phyloP scores from a whole-genome alignment of 2,888 invertebrate genomes.

The Oxytorus armatus region DNA sequence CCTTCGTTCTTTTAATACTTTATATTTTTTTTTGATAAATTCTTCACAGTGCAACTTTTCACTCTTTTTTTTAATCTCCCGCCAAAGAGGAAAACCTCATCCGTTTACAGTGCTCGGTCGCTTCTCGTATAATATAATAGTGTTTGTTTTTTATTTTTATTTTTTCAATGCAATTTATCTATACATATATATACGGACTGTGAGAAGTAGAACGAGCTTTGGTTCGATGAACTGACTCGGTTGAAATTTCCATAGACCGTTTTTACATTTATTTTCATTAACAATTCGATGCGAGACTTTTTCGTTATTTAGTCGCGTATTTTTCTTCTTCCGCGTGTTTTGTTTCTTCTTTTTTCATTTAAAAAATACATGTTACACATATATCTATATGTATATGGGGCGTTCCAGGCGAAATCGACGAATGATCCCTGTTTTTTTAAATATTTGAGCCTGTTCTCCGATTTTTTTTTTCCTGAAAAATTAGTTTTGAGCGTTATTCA shows the following conservation, averaged over 20 bases:
- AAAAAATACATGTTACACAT: conserved; percentile 61
- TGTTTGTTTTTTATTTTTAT: neutral
- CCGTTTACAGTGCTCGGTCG: conserved; percentile 41
- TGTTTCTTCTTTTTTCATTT: conserved; percentile 32
- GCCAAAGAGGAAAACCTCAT: conserved; percentile 31
- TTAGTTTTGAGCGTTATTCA: no score
- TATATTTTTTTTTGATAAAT: neutral
- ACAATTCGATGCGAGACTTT: conserved; percentile 34
- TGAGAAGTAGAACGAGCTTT: conserved; percentile 40
- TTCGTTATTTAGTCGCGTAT: conserved; percentile 32
- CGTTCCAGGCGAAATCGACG: conserved; percentile 22
- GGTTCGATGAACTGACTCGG: neutral
- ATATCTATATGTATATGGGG: conserved; percentile 25
- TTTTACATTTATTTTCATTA: conserved; percentile 21
- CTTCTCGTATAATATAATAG: conserved; percentile 33
- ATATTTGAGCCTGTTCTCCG: no score
- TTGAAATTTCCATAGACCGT: conserved; percentile 37
- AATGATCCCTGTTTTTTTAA: no score
- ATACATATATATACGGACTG: conserved; percentile 14
- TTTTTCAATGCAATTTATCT: conserved; percentile 8
- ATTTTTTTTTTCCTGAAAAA: conserved; percentile 1
- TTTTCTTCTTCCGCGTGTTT: conserved; percentile 16
- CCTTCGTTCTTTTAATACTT: conserved; percentile 20
- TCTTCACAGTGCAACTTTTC: conserved; percentile 1
- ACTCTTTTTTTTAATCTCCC: conserved; percentile 4